Conservation (phyloP, 2,888 invertebrate species). For the Dryobotodes eremita region DNA sequence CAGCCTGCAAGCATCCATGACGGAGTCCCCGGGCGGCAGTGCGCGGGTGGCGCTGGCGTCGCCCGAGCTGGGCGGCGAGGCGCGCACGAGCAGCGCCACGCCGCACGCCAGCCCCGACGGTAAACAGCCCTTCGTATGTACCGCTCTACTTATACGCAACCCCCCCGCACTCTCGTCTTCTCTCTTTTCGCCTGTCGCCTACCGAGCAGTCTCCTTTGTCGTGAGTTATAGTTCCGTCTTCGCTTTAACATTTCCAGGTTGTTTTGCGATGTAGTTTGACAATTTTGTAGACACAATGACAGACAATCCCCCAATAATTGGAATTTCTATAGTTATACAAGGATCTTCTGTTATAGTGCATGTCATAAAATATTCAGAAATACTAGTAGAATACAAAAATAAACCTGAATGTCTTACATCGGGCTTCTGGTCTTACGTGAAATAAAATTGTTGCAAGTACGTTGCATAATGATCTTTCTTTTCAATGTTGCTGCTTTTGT, state of each 20-base stretch:
- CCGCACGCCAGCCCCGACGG: slow-evolving; percentile 89
- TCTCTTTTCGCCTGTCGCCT: slow-evolving; percentile 60
- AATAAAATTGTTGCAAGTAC: slow-evolving; percentile 20
- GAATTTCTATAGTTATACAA: too few species aligned
- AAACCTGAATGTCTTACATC: neutral
- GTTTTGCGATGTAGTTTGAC: slow-evolving; percentile 35
- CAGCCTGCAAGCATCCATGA: slow-evolving; percentile 91
- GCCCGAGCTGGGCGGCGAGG: slow-evolving; percentile 86
- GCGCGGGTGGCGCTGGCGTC: slow-evolving; percentile 92
- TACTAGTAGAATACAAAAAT: neutral
- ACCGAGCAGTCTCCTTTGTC: slow-evolving; percentile 60
- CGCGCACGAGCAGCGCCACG: slow-evolving; percentile 83
- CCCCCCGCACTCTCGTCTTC: slow-evolving; percentile 57
- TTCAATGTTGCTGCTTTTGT: slow-evolving; percentile 56
- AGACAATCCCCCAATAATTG: neutral
- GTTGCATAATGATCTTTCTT: slow-evolving; percentile 43
- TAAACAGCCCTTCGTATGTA: slow-evolving; percentile 89
- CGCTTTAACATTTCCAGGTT: slow-evolving; percentile 51
- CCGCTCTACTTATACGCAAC: slow-evolving; percentile 77
- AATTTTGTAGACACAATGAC: neutral
- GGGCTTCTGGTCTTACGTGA: neutral
- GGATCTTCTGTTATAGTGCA: too few species aligned
- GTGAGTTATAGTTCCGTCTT: slow-evolving; percentile 58
- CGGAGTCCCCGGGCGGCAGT: slow-evolving; percentile 88
- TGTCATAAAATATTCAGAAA: neutral